A percentile compares a stretch with the other conserved stretches of the same genome.
Evolutionary conservation across 2,797 vertebrate genomes (phyloP).

Genomic region (Vultur gryphus): DNA sequence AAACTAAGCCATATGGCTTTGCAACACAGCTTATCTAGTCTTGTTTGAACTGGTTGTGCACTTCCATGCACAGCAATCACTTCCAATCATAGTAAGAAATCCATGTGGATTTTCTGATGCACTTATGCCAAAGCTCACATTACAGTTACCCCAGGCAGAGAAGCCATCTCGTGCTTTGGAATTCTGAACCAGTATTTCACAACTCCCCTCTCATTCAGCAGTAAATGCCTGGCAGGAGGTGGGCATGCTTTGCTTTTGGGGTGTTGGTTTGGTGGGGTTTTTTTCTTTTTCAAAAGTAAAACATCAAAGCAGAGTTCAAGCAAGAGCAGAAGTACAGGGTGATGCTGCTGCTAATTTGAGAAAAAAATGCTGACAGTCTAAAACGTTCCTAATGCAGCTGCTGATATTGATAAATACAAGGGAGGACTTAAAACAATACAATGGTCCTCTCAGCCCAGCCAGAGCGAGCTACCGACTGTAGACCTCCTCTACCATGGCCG

Average conservation of each 20-base stretch:
- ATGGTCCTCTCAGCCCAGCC: not conserved
- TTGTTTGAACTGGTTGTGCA: conserved; percentile 53
- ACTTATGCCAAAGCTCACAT: conserved; percentile 29
- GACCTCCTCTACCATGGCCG: not conserved
- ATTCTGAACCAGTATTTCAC: not conserved
- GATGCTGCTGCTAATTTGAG: not conserved
- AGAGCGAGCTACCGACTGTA: not conserved
- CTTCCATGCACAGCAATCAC: conserved; percentile 27
- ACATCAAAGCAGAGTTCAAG: not conserved
- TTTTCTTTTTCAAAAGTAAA: not conserved
- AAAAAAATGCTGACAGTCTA: not conserved
- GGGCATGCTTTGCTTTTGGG: not conserved
- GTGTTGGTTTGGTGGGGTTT: not conserved
- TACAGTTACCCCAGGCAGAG: not conserved
- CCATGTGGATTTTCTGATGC: conserved; percentile 42
- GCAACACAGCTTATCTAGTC: conserved; percentile 63
- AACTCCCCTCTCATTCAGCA: not conserved
- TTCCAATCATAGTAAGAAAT: conserved; percentile 54
- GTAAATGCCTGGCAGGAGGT: not conserved
- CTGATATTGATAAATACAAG: not conserved
- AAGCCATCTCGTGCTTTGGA: not conserved
- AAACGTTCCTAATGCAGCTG: not conserved
- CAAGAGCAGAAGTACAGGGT: not conserved
- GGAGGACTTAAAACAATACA: not conserved
- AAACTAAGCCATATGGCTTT: conserved; percentile 67